phyloP scores from a whole-genome alignment of 1,140 invertebrate genomes.

The Drosophila arawakana region DNA sequence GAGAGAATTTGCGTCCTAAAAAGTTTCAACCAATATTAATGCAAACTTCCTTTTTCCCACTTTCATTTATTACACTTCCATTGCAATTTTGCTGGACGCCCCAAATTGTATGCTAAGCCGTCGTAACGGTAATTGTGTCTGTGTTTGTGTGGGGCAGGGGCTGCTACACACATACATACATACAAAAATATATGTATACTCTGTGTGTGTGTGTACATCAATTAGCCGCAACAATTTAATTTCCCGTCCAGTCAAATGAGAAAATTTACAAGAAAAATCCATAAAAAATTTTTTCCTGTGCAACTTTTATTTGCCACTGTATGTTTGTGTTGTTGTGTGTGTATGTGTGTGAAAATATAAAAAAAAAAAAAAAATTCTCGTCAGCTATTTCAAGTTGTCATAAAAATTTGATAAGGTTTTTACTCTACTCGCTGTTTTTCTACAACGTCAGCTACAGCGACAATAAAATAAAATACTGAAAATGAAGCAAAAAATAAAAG shows the following conservation, averaged over 20 bases:
- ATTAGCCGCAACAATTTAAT: conserved; percentile 78
- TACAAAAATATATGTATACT: neutral
- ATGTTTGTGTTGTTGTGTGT: conserved; percentile 19
- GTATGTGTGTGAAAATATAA: conserved; percentile 12
- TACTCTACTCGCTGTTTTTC: conserved; percentile 48
- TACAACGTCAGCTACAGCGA: conserved; percentile 58
- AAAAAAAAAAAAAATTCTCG: conserved; percentile 54
- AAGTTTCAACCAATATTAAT: conserved; percentile 24
- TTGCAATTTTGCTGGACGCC: conserved; percentile 22
- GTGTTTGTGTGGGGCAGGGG: neutral
- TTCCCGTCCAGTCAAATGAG: conserved; percentile 49
- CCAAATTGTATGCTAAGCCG: conserved; percentile 75
- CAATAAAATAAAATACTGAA: conserved; percentile 27
- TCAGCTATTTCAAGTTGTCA: conserved; percentile 78
- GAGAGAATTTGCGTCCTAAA: neutral
- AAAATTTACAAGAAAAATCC: conserved; percentile 75
- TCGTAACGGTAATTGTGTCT: conserved; percentile 55
- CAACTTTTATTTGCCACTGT: conserved; percentile 49
- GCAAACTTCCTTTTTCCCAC: conserved; percentile 22
- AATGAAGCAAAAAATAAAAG: conserved; percentile 35
- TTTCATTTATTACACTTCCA: conserved; percentile 6
- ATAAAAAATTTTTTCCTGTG: conserved; percentile 60
- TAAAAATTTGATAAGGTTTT: conserved; percentile 78
- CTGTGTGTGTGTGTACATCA: conserved; percentile 48
- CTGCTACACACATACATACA: neutral